phyloP scores from a whole-genome alignment of 35 echinoderm and acorn worm genomes.

The Hemicentrotus pulcherrimus region DNA sequence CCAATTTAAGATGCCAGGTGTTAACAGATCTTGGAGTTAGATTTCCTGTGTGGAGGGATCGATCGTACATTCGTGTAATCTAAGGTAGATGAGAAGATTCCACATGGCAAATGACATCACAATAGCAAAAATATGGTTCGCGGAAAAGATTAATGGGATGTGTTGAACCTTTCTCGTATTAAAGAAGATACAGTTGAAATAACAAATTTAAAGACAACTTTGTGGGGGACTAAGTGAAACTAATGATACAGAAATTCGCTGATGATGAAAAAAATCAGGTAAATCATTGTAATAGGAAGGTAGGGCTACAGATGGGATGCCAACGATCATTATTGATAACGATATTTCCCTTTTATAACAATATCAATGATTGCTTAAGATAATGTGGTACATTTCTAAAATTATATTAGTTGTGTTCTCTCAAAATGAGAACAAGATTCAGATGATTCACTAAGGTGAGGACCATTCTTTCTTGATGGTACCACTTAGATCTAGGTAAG shows the following conservation, averaged over 20 bases:
- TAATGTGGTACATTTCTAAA: not conserved
- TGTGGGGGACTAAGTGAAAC: too few species aligned
- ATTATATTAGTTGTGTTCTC: not conserved
- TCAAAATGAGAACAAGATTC: too few species aligned
- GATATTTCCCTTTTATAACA: too few species aligned
- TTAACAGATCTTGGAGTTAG: not conserved
- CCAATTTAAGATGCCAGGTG: not conserved
- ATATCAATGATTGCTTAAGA: not conserved
- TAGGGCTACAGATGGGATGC: not conserved
- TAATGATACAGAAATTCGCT: too few species aligned
- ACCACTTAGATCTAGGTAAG: not conserved
- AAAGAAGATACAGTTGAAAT: too few species aligned
- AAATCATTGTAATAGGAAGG: not conserved
- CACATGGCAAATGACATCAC: not conserved
- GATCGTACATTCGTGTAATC: not conserved
- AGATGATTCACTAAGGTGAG: too few species aligned
- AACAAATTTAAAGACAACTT: too few species aligned
- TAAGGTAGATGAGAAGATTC: slow-evolving; percentile 1
- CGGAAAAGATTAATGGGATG: too few species aligned
- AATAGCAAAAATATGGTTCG: not conserved
- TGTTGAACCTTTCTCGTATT: too few species aligned
- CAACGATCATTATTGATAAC: too few species aligned
- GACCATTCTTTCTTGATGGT: not conserved
- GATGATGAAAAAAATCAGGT: too few species aligned
- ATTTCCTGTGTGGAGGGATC: not conserved